Evolutionary conservation across 1,140 invertebrate genomes (phyloP), one percentile per base, ranked within the genome.

Genomic region (Armadillidium nasatum): DNA sequence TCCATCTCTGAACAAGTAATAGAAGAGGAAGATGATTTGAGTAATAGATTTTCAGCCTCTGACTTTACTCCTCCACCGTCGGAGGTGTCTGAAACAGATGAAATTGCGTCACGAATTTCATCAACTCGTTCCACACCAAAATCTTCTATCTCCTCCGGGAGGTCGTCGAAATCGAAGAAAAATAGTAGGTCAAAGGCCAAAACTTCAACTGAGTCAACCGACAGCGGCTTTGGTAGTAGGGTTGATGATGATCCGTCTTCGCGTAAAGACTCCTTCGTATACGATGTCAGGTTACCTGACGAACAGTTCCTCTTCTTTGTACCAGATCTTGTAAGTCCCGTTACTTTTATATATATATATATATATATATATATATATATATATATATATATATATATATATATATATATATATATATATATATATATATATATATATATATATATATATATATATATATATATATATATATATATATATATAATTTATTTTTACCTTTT

Each of bases 281-380:
- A 80, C 43, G 79, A 80, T 44, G 79, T 80, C 72, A 78, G 77
- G 73, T 74, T 80, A 66, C 76, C 75, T 7, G 77, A 78, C 76
- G 79, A 80, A 23, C 77, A 80, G 75, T 76, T 80, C 72, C 75
- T 80, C 9, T 78, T 80, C 77, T 78, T 80, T 72, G 79, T 80
- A 4, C 79, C 79, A 66, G 79, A 80, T 72, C 77, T 80, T 33
- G 79, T 80, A 76, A 80, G 78, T 79, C 50, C 50, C 21, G 22
- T 6, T 6, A 33, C 33, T 33, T 33, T 1, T 6, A 33, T 33
- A 33, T 33, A 33, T 33, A 33, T 33, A 33, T 33, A 33, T 33
- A 33, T 33, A 33, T 33, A 33, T 33, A 33, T 33, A 33, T 33
- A 33, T 33, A 33, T 33, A 33, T 33, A 33, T 33, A 33, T 33